phyloP scores from a whole-genome alignment of 2,888 invertebrate species.

The Incurvaria masculella region DNA sequence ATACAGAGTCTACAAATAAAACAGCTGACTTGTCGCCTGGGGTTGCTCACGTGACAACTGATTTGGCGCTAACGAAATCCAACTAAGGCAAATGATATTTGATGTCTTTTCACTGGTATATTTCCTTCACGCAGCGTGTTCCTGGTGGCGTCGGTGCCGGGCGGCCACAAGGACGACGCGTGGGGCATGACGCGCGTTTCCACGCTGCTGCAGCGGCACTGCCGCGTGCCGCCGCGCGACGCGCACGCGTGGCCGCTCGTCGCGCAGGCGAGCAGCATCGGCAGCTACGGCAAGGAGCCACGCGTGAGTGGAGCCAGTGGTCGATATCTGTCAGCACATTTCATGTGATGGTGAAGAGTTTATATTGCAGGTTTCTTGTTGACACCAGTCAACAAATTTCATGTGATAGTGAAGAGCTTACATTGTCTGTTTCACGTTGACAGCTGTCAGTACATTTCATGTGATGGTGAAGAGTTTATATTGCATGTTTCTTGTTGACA shows the following conservation, averaged over 20 bases:
- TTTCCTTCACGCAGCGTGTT: conserved; percentile 63
- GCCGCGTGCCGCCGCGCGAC: conserved; percentile 45
- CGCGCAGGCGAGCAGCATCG: conserved; percentile 90
- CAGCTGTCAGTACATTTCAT: too few relatives aligned
- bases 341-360: neutral
- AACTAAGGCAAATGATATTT: too few relatives aligned
- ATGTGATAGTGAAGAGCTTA: too few relatives aligned
- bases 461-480: too few relatives aligned
- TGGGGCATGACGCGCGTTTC: conserved; percentile 66
- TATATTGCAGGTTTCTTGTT: too few relatives aligned
- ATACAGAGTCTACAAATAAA: conserved; percentile 36
- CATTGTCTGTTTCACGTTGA: too few relatives aligned
- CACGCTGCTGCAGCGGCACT: conserved; percentile 63
- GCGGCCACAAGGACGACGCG: conserved; percentile 64
- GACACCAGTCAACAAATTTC: too few relatives aligned
- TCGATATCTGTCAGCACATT: too few relatives aligned
- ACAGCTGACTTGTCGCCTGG: neutral
- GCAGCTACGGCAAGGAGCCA: conserved; percentile 72
- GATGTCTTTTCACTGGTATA: conserved; percentile 1
- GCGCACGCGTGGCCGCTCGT: conserved; percentile 64
- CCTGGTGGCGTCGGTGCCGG: conserved; percentile 82
- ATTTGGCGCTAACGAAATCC: conserved; percentile 2
- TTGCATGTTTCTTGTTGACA: too few relatives aligned
- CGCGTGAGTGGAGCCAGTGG: conserved; percentile 29
- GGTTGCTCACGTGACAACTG: neutral